Conservation (phyloP, 2,113 vertebrate genomes). For the Callipepla squamata region DNA sequence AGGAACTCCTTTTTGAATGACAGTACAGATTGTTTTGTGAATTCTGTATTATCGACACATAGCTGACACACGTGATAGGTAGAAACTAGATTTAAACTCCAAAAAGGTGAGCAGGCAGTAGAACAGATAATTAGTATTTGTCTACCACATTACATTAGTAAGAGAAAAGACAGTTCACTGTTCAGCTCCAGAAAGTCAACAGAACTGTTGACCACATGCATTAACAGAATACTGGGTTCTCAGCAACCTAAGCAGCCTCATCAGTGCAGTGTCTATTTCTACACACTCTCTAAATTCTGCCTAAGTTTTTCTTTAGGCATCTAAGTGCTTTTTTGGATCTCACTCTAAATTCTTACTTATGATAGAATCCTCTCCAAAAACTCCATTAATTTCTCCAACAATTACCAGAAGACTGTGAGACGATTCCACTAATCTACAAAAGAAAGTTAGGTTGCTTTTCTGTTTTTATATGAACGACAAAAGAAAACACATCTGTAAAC, state of each 20-base stretch:
- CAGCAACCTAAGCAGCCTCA: neutral
- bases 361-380: conserved; percentile 38
- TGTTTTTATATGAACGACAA: conserved; percentile 21
- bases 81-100: neutral
- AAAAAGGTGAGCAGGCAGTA: neutral
- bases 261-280: neutral
- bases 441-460: conserved; percentile 14
- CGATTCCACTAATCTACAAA: conserved; percentile 36
- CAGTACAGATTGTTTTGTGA: neutral
- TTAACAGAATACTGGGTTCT: neutral
- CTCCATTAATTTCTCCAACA: conserved; percentile 35
- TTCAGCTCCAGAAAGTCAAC: neutral
- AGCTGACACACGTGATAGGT: neutral
- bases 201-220: rapidly evolving
- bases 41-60: neutral
- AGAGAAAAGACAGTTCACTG: neutral
- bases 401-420: conserved; percentile 25
- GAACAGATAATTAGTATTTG: neutral
- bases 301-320: conserved; percentile 8
- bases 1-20: neutral
- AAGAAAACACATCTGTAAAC: conserved; percentile 17
- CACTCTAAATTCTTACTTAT: neutral
- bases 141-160: neutral
- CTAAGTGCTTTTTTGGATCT: conserved; percentile 65
- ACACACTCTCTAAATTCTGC: neutral